Evolutionary conservation across 2,113 vertebrate species (phyloP).

Genomic region (Ellobius talpinus): DNA sequence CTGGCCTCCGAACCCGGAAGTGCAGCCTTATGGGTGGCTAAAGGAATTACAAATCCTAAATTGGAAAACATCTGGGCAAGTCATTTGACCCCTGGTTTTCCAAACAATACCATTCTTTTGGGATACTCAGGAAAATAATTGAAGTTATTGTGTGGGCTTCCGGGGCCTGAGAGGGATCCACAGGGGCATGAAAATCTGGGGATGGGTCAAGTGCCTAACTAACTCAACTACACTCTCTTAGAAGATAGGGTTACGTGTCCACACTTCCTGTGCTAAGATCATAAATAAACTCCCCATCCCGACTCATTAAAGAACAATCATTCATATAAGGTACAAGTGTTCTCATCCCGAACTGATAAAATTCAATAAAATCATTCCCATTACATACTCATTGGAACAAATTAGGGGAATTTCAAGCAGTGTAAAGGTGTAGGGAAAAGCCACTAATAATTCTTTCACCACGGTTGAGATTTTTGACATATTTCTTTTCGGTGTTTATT

Average conservation of each 20-base stretch:
- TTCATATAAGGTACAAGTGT: neutral
- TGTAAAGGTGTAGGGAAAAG: neutral
- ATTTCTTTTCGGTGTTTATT: neutral
- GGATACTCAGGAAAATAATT: neutral
- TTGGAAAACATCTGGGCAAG: neutral
- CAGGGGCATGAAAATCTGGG: neutral
- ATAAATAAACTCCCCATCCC: neutral
- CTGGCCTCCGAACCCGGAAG: too few species aligned
- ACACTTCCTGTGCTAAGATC: neutral
- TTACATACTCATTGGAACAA: neutral
- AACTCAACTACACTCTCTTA: neutral
- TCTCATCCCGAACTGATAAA: neutral
- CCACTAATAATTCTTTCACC: neutral
- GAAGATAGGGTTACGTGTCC: neutral
- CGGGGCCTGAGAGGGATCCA: neutral
- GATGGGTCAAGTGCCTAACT: neutral
- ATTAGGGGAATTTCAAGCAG: neutral
- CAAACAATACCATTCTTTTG: neutral
- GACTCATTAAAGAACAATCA: neutral
- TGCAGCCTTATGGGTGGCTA: too few species aligned
- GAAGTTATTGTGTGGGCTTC: neutral
- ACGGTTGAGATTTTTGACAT: conserved; percentile 1
- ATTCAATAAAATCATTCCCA: conserved; percentile 18
- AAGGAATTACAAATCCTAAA: too few species aligned
- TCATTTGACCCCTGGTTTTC: neutral